Base-by-base conservation (phyloP, 2,113 vertebrate species). In the Python bivittatus region DNA sequence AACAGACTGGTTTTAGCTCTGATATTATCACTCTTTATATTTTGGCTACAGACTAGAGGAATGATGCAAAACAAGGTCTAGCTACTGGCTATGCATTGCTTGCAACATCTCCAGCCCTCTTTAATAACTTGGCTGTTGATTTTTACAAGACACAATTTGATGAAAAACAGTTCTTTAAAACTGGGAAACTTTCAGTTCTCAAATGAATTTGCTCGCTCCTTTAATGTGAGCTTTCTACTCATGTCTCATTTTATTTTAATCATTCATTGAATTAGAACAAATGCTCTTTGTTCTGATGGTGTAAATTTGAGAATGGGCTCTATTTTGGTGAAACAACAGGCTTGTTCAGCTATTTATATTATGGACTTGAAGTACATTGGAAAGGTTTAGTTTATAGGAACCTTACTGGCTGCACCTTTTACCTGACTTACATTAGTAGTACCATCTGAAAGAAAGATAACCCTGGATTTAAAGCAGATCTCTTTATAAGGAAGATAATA, bases 1-100 rank as follows among this genome's bases (percentile, higher is more conserved):
- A 96, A 68, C 91, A 93, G 96, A 92, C 54, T 58, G 89, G 92
- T 54, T 95, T 94, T 96, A 91, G 25, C 61, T 93, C 79, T 79
- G 64, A 48, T 89, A 84, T 23, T 88, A 53, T 94, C 91, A 91
- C 17, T 90, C 13, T 13, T 13, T 56, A 15, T 92, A 86, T 96
- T 89, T 90, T 94, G 92, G 22, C 87, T 94, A 29, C 9, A 72
- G 83, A 93, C 87, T 42, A 0, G 0, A 54, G 52, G 89, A 88
- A 42, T 0, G 1, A 83, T 90, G 53, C 57, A 94, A 94, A 95
- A 89, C 9, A 60, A 53, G 0, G 0, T 56, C 68, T 61, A 52
- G n/a, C 22, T 79, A 44, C 61, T 64, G 52, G 33, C 10, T 33
- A 88, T 17, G 52, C 15, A 57, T 1, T 87, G 48, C 61, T 93